Base-by-base conservation (phyloP, 1,140 invertebrate species). In the Drosophila punjabiensis region DNA sequence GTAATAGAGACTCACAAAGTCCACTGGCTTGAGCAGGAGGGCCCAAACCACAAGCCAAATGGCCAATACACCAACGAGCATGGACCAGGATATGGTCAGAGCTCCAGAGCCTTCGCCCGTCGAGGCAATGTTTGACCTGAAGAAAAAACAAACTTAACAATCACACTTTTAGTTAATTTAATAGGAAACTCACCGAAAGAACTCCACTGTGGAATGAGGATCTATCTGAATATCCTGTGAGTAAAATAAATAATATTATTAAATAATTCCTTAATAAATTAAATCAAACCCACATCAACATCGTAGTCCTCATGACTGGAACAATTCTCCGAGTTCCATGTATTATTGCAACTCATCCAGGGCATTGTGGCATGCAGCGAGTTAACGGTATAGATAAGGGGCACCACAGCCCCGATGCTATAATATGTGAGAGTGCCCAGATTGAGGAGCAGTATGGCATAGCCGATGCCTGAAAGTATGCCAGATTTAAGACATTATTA, bases 321-420 rank as follows among this genome's bases (percentile, higher is more conserved):
- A 58, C 92, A 93, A 9, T 91, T 80, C 2, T 60, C 55, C 16
- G 87, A 67, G 50, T 93, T 93, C 82, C 88, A 93, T 4, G 80
- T 64, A 28, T 93, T 93, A 47, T 93, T 82, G 56, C 91, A 93
- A 52, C 68, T 90, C 92, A 86, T 89, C 92, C 92, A 93, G 28
- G 92, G 92, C 59, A 93, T 64, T 2, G 68, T 63, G 11, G 56
- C 5, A 24, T 83, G 80, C 8, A 93, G 20, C 1, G 92, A 76
- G 59, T 90, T 82, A 7, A 86, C 70, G 43, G 88, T 81, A 64
- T 92, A 93, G 18, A 93, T 77, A 14, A 93, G 67, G 16, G 92
- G 92, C 18, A 93, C 89, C n/a, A 85, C 89, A 28, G 85, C 87
- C 52, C 70, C 81, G 11, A 92, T 74, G 55, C 81, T 77, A 39